Evolutionary conservation across 2,113 vertebrate genomes (phyloP).

Genomic region (Psammodynastes pulverulentus): DNA sequence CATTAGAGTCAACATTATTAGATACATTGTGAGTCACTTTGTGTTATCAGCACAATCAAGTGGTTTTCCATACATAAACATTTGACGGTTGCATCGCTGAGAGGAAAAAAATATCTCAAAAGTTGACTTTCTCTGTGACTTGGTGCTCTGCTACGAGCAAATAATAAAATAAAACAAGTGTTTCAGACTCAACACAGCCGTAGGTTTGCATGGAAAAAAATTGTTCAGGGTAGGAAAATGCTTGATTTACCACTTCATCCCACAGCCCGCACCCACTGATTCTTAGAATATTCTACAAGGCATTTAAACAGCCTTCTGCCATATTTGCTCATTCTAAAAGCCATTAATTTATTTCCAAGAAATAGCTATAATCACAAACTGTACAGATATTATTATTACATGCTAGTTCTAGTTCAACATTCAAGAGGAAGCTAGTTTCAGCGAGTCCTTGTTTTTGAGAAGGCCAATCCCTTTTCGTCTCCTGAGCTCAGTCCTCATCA

Average conservation of each 20-base stretch:
- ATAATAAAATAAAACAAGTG: background rate
- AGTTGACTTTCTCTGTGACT: background rate
- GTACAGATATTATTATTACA: background rate
- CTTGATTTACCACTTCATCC: background rate
- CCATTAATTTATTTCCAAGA: background rate
- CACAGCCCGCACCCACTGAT: background rate
- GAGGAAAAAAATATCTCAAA: background rate
- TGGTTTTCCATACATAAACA: background rate
- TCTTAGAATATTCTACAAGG: background rate
- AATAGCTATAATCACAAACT: background rate
- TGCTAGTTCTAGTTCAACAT: background rate
- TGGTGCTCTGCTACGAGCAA: background rate
- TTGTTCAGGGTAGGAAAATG: background rate
- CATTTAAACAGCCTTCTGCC: background rate
- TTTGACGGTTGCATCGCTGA: background rate
- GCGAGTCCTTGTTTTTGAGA: background rate
- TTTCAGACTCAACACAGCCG: background rate
- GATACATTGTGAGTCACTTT: background rate
- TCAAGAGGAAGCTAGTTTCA: background rate
- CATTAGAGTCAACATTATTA: background rate
- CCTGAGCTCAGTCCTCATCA: background rate
- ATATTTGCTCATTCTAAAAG: background rate
- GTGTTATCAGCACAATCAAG: background rate
- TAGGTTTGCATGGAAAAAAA: background rate
- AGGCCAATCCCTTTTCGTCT: background rate